Evolutionary conservation across 2,888 invertebrate genomes (phyloP).

Genomic region (Conops quadrifasciatus): DNA sequence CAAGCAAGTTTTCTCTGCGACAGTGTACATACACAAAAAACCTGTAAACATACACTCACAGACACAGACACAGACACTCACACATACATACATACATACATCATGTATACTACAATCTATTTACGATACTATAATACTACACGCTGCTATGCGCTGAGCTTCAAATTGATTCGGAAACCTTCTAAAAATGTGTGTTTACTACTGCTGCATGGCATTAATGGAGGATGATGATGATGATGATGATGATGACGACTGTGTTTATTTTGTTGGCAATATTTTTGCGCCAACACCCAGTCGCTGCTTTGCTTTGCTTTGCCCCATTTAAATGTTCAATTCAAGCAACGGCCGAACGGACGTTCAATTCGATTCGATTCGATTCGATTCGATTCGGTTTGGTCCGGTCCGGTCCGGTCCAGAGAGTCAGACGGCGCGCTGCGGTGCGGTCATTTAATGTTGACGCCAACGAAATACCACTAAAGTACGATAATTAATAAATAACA

Average conservation of each 20-base stretch:
- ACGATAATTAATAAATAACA: no score
- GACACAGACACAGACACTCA: no score
- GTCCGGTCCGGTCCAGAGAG: no score
- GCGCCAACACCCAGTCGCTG: conserved; percentile 31
- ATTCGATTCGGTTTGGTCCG: no score
- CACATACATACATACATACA: no score
- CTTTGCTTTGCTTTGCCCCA: no score
- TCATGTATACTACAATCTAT: no score
- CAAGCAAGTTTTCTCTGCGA: not conserved
- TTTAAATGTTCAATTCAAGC: conserved; percentile 21
- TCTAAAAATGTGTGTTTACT: not conserved
- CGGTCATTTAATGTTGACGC: no score
- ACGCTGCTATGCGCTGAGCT: not conserved
- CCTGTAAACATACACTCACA: no score
- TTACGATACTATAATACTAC: not conserved
- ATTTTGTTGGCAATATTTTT: conserved; percentile 3
- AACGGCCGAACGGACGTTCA: not conserved
- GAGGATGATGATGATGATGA: conserved; percentile 11
- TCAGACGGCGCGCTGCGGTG: conserved; percentile 11
- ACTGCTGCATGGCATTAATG: conserved; percentile 15
- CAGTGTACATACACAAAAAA: not conserved
- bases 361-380: no score
- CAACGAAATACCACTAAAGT: no score
- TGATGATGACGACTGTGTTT: not conserved
- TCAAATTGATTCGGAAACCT: not conserved